phyloP scores from a whole-genome alignment of 2,888 invertebrate species.

The Microctonus aethiopoides region DNA sequence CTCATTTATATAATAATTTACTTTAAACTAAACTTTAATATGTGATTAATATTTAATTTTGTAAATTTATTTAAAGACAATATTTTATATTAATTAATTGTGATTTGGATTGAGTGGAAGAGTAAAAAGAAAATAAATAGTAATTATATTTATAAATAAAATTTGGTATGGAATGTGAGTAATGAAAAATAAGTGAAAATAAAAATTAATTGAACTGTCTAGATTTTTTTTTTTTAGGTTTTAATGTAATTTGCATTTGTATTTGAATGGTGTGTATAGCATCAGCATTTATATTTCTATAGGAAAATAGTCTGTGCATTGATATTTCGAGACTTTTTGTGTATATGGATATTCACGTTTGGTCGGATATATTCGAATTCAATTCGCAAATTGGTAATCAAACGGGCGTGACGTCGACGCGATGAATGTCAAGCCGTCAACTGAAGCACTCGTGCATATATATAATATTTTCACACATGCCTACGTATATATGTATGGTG shows the following conservation, averaged over 20 bases:
- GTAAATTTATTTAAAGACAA: too few species aligned
- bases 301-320: not conserved
- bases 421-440: constrained; percentile 33
- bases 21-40: too few species aligned
- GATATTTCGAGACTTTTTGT: constrained; percentile 24
- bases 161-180: too few species aligned
- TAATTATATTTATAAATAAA: too few species aligned
- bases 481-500: too few species aligned
- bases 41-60: too few species aligned
- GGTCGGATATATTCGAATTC: constrained; percentile 43
- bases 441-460: constrained; percentile 26
- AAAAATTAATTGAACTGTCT: not conserved
- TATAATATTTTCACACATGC: too few species aligned
- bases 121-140: too few species aligned
- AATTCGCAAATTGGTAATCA: constrained; percentile 42
- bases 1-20: not conserved
- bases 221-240: too few species aligned
- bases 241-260: too few species aligned
- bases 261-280: not conserved
- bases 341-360: constrained; percentile 32
- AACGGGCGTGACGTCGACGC: constrained; percentile 40
- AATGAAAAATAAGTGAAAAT: not conserved
- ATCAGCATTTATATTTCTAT: not conserved
- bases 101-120: too few species aligned
- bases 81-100: too few species aligned